Evolutionary conservation across 2,888 invertebrate species (phyloP).

Genomic region (Venusia cambrica): DNA sequence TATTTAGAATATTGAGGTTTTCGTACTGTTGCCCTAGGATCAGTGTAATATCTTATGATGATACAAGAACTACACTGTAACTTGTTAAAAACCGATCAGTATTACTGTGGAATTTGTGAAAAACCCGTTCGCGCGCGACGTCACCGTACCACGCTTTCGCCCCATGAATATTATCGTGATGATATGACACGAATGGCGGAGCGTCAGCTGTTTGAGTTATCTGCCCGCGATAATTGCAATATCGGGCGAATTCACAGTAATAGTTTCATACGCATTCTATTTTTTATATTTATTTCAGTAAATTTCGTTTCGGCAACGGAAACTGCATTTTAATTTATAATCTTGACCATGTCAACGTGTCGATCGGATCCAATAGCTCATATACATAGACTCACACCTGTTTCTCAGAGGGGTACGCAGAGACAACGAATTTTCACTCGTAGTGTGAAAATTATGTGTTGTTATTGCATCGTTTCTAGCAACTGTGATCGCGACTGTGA

Average conservation of each 20-base stretch:
- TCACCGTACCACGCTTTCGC: conserved; percentile 59
- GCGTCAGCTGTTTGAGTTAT: conserved; percentile 70
- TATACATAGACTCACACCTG: too few species aligned
- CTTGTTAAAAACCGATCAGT: conserved; percentile 27
- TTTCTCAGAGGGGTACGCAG: too few species aligned
- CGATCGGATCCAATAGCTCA: too few species aligned
- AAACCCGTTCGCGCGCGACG: conserved; percentile 30
- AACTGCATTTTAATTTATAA: too few species aligned
- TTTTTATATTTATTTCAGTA: conserved; percentile 27
- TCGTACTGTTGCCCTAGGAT: too few species aligned
- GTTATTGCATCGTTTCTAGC: too few species aligned
- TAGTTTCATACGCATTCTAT: conserved; percentile 45
- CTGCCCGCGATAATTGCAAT: conserved; percentile 57
- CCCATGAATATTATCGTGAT: conserved; percentile 56
- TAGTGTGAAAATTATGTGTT: too few species aligned
- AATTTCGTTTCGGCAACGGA: too few species aligned
- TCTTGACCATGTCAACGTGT: too few species aligned
- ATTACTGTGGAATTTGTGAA: conserved; percentile 23
- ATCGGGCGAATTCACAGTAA: conserved; percentile 57
- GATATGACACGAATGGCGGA: conserved; percentile 58
- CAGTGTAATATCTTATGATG: not conserved
- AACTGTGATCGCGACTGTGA: too few species aligned
- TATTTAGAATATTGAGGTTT: too few species aligned
- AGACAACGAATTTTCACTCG: too few species aligned
- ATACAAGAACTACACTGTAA: conserved; percentile 14